A percentile compares a stretch with the other conserved stretches of the same genome.
Conservation (phyloP, 2,888 invertebrate species). For the Nomada hirtipes region DNA sequence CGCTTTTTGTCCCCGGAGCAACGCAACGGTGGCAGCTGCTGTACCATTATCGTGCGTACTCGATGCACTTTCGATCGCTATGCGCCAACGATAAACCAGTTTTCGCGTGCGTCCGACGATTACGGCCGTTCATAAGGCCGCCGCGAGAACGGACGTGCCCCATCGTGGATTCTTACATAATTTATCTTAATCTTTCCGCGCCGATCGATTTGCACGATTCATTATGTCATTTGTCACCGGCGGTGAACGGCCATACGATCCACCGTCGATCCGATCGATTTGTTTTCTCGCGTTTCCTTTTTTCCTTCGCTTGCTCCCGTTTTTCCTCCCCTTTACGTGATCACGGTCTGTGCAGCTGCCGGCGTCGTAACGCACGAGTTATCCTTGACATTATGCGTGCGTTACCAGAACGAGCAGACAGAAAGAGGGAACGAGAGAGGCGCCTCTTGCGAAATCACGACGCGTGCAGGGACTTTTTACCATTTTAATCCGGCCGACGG, state of each 20-base stretch:
- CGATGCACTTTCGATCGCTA: conserved; percentile 48
- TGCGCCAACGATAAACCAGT: conserved; percentile 43
- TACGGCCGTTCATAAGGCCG: neutral
- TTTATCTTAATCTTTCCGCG: conserved; percentile 49
- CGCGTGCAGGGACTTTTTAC: conserved; percentile 17
- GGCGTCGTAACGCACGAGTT: conserved; percentile 73
- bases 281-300: conserved; percentile 9
- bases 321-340: conserved; percentile 16
- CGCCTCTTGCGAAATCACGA: conserved; percentile 73
- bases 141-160: neutral
- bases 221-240: conserved; percentile 58
- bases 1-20: conserved; percentile 47
- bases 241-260: neutral
- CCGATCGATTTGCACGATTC: conserved; percentile 56
- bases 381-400: conserved; percentile 82
- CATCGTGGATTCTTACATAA: conserved; percentile 43
- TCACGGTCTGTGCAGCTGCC: conserved; percentile 65
- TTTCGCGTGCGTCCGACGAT: conserved; percentile 26
- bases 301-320: neutral
- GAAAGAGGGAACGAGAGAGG: conserved; percentile 21
- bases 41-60: conserved; percentile 29
- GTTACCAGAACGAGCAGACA: conserved; percentile 73
- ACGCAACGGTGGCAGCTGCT: conserved; percentile 23
- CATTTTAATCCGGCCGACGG: conserved; percentile 24
- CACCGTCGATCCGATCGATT: conserved; percentile 29